Evolutionary conservation across 2,113 vertebrate genomes (phyloP).

Genomic region (Empidonax alnorum): DNA sequence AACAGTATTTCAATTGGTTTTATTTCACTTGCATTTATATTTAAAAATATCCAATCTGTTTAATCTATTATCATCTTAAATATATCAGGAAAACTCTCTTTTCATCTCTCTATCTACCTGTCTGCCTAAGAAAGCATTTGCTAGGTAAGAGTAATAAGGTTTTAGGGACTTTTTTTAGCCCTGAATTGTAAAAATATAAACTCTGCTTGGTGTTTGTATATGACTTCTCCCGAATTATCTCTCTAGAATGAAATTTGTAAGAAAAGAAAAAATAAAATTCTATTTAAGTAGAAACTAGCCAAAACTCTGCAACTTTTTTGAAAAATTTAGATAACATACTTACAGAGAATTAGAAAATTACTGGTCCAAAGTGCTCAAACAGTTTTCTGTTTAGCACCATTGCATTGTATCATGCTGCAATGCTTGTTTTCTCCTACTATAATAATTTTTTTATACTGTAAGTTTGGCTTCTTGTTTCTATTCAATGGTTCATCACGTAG

Average conservation of each 20-base stretch:
- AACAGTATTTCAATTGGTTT: background rate
- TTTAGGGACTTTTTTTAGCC: background rate
- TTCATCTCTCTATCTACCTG: background rate
- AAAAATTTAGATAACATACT: background rate
- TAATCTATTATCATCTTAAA: background rate
- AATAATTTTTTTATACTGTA: background rate
- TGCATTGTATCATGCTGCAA: fast-evolving
- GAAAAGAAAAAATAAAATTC: background rate
- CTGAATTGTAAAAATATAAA: background rate
- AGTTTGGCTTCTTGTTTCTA: background rate
- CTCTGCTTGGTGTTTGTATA: background rate
- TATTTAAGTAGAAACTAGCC: background rate
- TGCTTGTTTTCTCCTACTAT: background rate
- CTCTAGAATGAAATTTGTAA: background rate
- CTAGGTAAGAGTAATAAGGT: background rate
- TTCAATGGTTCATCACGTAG: background rate
- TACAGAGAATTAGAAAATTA: background rate
- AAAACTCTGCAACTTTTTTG: background rate
- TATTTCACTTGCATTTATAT: background rate
- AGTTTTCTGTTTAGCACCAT: background rate
- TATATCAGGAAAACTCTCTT: background rate
- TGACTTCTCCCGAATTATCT: background rate
- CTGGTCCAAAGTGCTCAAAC: background rate
- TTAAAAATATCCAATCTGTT: background rate
- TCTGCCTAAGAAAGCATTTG: background rate